phyloP scores from a whole-genome alignment of 2,113 vertebrate genomes.

The Morone chrysops region DNA sequence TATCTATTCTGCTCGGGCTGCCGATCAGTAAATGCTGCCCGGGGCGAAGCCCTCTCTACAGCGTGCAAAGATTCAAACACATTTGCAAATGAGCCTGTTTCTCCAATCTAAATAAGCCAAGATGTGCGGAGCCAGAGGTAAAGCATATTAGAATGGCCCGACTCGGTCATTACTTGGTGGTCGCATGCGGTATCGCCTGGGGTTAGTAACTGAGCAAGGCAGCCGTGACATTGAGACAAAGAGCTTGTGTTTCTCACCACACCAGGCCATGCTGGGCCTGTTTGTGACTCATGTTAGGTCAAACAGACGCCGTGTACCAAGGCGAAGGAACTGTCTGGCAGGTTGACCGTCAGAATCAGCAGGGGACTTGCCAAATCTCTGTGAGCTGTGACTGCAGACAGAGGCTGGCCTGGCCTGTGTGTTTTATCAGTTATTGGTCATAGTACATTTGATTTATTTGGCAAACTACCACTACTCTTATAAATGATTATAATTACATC shows the following conservation, averaged over 20 bases:
- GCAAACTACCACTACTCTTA: neutral
- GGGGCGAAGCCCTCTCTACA: slow-evolving; percentile 56
- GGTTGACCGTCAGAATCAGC: slow-evolving; percentile 41
- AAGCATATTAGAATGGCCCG: slow-evolving; percentile 34
- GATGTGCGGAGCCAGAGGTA: slow-evolving; percentile 59
- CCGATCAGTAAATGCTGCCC: slow-evolving; percentile 72
- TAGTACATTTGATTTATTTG: neutral
- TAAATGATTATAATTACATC: neutral
- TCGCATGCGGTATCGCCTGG: slow-evolving; percentile 37
- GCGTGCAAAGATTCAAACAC: slow-evolving; percentile 53
- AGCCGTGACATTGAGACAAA: slow-evolving; percentile 61
- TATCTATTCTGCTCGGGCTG: slow-evolving; percentile 64
- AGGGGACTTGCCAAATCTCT: slow-evolving; percentile 34
- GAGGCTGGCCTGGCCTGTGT: neutral
- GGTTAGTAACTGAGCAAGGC: slow-evolving; percentile 55
- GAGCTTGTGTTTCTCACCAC: slow-evolving; percentile 51
- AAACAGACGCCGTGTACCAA: slow-evolving; percentile 13
- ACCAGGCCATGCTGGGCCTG: slow-evolving; percentile 28
- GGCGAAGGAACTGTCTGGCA: slow-evolving; percentile 40
- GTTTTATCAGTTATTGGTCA: neutral
- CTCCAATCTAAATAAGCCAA: slow-evolving; percentile 44
- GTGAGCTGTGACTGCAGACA: slow-evolving; percentile 8
- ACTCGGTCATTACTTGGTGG: slow-evolving; percentile 51
- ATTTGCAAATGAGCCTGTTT: slow-evolving; percentile 64
- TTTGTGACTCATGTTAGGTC: slow-evolving; percentile 59